Evolutionary conservation across 1,140 invertebrate species (phyloP), one percentile per base, ranked within the genome.

Genomic region (Lepeophtheirus salmonis): DNA sequence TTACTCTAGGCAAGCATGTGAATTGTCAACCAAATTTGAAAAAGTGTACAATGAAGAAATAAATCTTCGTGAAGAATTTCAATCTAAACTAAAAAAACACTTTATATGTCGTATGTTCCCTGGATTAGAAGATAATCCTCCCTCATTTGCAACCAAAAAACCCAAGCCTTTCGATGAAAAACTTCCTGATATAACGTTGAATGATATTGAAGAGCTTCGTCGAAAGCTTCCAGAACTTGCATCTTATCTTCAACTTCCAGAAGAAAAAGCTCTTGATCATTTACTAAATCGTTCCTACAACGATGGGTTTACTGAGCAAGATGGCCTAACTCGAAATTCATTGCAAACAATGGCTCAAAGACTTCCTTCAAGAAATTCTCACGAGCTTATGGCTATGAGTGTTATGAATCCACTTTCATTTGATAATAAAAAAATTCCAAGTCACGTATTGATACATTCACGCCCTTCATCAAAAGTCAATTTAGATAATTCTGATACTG

Each of bases 91-190:
- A 67, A 82, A 87, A 13, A 83, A 82, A 0, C 89, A 95, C 70
- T 95, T 96, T 68, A 70, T 96, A 1, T 80, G 80, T 60, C 77
- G 76, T 16, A 70, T 96, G 21, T 95, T 96, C 68, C 83, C 85
- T 2, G 90, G 90, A 0, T 78, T 94, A 70, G 80, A 84, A 52
- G 87, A 92, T 66, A 72, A 81, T 26, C 88, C 89, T 3, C 85
- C 89, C 0, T 70, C 80, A 0, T 94, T 86, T 70, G 89, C 86
- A 1, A 86, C 82, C 0, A 77, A 84, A 66, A 77, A 83, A 22
- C 85, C 86, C 0, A 72, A 78, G 0, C 71, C 75, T 10, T 89
- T 89, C 67, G 86, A 89, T 67, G 76, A 75, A 12, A 73, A 73
- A 23, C 70, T 89, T 26, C 86, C 86, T 2, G 51, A n/a, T 21